A percentile compares a stretch with the other conserved stretches of the same genome.
These are phyloP conservation scores for Antitype chi DNA, from an alignment of 2,888 invertebrate species.

Conservation along the genomic window DNA sequence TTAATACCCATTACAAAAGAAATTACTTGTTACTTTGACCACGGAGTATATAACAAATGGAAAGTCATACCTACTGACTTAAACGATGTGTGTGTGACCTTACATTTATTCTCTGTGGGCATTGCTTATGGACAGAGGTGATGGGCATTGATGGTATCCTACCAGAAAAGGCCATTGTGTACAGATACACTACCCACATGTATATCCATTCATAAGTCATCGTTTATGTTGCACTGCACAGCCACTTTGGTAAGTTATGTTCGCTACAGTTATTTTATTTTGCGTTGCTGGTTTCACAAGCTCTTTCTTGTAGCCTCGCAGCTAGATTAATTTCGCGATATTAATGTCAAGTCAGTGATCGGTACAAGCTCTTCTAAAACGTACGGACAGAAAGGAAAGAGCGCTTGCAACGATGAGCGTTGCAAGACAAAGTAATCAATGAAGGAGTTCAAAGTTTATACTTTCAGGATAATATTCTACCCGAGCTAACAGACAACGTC, in stretches of 20 bases:
- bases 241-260: slow-evolving; percentile 79
- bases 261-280: slow-evolving; percentile 71
- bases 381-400: background rate
- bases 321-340: background rate
- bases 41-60: slow-evolving; percentile 21
- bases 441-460: background rate
- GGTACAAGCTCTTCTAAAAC: background rate
- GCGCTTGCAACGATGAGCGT: background rate
- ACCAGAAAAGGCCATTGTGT: slow-evolving; percentile 27
- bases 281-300: slow-evolving; percentile 58
- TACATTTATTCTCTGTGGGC: background rate
- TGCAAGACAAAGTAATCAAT: background rate
- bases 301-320: slow-evolving; percentile 28
- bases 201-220: slow-evolving; percentile 60
- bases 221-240: slow-evolving; percentile 70
- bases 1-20: background rate
- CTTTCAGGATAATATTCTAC: background rate
- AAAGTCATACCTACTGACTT: background rate
- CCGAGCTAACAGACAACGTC: background rate
- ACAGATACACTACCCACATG: slow-evolving; percentile 39
- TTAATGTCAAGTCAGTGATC: background rate
- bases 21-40: background rate
- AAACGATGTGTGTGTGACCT: background rate
- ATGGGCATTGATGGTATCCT: slow-evolving; percentile 9
- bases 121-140: background rate